phyloP scores from a whole-genome alignment of 2,113 vertebrate genomes.

The Istiophorus platypterus region DNA sequence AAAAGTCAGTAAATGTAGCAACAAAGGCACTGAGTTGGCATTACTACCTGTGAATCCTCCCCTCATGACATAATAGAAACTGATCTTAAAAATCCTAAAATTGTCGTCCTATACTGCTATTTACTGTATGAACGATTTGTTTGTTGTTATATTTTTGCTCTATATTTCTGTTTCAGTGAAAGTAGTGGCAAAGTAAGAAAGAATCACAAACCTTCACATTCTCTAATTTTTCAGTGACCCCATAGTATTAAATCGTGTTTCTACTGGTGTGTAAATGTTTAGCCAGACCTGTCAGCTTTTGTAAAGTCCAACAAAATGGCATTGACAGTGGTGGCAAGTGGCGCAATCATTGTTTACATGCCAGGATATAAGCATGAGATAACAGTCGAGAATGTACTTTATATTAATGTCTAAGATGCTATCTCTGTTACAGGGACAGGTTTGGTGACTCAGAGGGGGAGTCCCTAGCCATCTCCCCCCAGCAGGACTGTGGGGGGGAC shows the following conservation, averaged over 20 bases:
- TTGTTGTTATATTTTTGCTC: no score
- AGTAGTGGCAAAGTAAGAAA: no score
- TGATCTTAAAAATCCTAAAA: no score
- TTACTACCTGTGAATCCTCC: no score
- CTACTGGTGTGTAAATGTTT: neutral
- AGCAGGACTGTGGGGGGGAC: constrained; percentile 83
- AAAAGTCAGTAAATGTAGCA: no score
- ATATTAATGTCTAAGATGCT: neutral
- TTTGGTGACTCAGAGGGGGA: constrained; percentile 85
- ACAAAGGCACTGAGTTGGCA: no score
- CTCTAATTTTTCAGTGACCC: neutral
- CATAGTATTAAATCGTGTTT: neutral
- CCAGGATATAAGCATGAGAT: neutral
- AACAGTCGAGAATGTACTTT: neutral
- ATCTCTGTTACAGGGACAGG: constrained; percentile 73
- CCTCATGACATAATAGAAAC: no score
- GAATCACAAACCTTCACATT: neutral
- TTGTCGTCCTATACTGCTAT: no score
- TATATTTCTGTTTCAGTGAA: no score
- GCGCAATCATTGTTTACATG: neutral
- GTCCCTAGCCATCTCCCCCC: constrained; percentile 71
- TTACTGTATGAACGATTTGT: no score
- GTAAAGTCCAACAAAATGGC: neutral
- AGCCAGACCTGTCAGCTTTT: neutral
- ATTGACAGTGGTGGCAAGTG: neutral